These are phyloP conservation scores for Folsomia manolachei DNA, from an alignment of 2,888 invertebrate species.

Conservation along the genomic window DNA sequence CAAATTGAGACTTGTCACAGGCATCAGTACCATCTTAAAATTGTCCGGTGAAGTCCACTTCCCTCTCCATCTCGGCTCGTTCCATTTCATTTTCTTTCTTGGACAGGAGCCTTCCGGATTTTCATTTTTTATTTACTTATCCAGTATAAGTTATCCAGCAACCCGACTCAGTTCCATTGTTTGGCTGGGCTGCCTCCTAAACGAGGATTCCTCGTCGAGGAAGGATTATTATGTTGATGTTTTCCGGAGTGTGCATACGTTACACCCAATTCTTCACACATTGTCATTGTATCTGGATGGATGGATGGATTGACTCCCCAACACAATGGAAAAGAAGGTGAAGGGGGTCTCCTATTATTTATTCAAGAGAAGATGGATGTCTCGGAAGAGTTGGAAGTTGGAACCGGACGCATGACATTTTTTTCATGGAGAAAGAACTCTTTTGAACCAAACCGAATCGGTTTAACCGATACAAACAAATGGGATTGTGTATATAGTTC, in stretches of 20 bases:
- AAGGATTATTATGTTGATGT: background rate
- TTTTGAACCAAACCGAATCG: background rate
- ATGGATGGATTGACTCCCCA: slow-evolving; percentile 9
- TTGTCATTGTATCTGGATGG: background rate
- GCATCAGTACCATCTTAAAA: background rate
- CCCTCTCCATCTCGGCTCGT: too few relatives aligned
- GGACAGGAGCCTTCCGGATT: background rate
- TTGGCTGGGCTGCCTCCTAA: background rate
- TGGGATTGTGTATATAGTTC: background rate
- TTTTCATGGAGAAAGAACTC: slow-evolving; percentile 27
- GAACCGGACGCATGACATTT: slow-evolving; percentile 47
- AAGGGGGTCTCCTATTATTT: slow-evolving; percentile 15
- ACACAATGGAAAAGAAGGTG: slow-evolving; percentile 15
- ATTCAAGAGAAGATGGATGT: slow-evolving; percentile 34
- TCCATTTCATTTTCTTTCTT: background rate
- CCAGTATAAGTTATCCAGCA: too few relatives aligned
- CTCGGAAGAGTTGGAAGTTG: slow-evolving; percentile 38
- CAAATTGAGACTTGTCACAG: background rate
- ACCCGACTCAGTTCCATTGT: background rate
- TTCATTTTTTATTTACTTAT: background rate
- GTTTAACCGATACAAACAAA: background rate
- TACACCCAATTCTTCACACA: background rate
- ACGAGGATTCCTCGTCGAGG: too few relatives aligned
- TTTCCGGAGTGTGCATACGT: background rate
- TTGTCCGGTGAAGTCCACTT: background rate